phyloP scores from a whole-genome alignment of 2,888 invertebrate genomes.

The Oeneis ivallda region DNA sequence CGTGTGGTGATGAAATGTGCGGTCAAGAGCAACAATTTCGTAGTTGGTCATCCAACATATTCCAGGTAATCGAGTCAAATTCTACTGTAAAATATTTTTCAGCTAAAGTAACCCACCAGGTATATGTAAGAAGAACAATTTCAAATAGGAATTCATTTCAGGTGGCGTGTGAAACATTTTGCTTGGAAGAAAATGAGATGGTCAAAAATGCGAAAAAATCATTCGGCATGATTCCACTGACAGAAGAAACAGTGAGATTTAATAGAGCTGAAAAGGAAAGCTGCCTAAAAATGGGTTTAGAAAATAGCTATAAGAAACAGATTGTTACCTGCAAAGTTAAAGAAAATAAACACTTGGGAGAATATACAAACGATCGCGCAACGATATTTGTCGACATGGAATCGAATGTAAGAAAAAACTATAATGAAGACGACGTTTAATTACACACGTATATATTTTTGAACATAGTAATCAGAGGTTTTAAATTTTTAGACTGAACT shows the following conservation, averaged over 20 bases:
- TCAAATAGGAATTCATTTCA: conserved; percentile 52
- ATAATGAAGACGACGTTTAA: not conserved
- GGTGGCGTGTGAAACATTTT: conserved; percentile 96
- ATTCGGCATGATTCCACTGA: conserved; percentile 86
- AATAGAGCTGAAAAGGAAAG: conserved; percentile 73
- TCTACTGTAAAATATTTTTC: not conserved
- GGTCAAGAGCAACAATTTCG: conserved; percentile 97
- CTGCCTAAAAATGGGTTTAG: conserved; percentile 58
- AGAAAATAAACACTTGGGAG: conserved; percentile 81
- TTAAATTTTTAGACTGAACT: conserved; percentile 68
- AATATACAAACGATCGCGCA: conserved; percentile 76
- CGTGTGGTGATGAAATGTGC: conserved; percentile 95
- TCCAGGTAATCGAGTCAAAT: conserved; percentile 84
- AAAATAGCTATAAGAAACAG: conserved; percentile 62
- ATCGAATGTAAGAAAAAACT: conserved; percentile 59
- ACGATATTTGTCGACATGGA: conserved; percentile 83
- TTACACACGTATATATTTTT: not conserved
- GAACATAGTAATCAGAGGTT: not conserved
- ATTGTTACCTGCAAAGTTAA: conserved; percentile 79
- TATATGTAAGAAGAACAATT: not conserved
- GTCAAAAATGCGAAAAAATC: conserved; percentile 90
- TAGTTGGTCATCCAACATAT: conserved; percentile 93
- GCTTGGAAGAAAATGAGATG: conserved; percentile 93
- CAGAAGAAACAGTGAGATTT: conserved; percentile 88
- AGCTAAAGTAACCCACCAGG: not conserved